These are phyloP conservation scores for Clostera curtula DNA, from an alignment of 2,888 invertebrate species.

Conservation along the genomic window DNA sequence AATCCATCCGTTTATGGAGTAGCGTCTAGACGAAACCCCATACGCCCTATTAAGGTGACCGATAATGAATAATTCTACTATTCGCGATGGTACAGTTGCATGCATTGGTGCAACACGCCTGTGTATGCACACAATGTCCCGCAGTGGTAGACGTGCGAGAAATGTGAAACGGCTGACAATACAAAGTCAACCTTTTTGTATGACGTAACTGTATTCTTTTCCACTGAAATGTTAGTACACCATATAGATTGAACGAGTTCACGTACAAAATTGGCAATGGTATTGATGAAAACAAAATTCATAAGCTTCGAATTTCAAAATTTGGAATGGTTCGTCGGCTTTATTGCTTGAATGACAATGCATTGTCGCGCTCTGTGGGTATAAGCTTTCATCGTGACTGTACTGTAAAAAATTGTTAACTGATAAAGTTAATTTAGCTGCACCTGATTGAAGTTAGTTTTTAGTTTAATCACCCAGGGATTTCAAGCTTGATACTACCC, in stretches of 20 bases:
- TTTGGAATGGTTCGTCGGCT: background rate
- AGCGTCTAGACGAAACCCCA: conserved; percentile 25
- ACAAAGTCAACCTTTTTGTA: conserved; percentile 31
- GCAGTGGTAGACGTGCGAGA: conserved; percentile 31
- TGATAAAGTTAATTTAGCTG: too few species aligned
- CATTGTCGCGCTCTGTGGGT: too few species aligned
- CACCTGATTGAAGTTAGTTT: too few species aligned
- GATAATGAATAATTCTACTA: conserved; percentile 47
- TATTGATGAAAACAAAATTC: background rate
- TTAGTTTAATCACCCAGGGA: too few species aligned
- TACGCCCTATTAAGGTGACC: conserved; percentile 29
- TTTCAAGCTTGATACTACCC: too few species aligned
- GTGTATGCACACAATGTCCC: conserved; percentile 33
- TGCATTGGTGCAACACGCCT: conserved; percentile 34
- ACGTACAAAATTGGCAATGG: background rate
- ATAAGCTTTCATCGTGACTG: too few species aligned
- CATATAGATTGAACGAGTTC: conserved; percentile 1
- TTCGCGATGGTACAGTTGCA: conserved; percentile 38
- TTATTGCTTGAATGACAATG: background rate
- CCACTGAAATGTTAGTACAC: conserved; percentile 15
- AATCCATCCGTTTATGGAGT: conserved; percentile 26
- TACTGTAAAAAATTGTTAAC: too few species aligned
- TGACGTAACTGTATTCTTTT: conserved; percentile 38
- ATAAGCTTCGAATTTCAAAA: background rate
- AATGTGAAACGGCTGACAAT: conserved; percentile 28